A percentile compares a stretch with the other conserved stretches of the same genome.
Evolutionary conservation across 2,797 vertebrate species (phyloP).

Genomic region (Etheostoma perlongum): DNA sequence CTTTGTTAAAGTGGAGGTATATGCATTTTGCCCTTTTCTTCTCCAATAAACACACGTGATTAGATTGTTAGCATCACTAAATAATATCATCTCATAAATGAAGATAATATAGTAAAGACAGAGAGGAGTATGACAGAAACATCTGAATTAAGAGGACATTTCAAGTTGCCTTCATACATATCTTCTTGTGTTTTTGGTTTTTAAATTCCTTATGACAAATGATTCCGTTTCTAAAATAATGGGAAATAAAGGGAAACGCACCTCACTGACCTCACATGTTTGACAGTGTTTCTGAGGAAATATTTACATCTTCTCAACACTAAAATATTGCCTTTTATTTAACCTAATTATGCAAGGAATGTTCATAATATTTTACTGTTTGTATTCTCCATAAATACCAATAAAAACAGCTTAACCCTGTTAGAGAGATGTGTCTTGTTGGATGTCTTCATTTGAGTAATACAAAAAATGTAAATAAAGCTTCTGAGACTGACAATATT

Average conservation of each 20-base stretch:
- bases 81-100: constrained; percentile 23
- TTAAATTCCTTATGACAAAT: neutral
- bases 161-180: neutral
- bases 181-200: neutral
- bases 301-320: neutral
- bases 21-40: constrained; percentile 25
- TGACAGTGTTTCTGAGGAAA: neutral
- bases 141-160: neutral
- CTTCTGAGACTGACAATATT: neutral
- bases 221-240: neutral
- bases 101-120: constrained; percentile 11
- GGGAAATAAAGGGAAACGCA: neutral
- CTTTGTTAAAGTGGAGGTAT: constrained; percentile 56
- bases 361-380: neutral
- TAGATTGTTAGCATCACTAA: constrained; percentile 43
- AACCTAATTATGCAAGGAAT: neutral
- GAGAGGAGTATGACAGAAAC: neutral
- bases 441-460: neutral
- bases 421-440: neutral
- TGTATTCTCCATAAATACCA: neutral
- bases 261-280: neutral
- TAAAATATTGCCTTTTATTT: neutral
- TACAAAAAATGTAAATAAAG: neutral
- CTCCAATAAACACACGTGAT: constrained; percentile 50
- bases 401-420: neutral